These are phyloP conservation scores for Gymnorhina tibicen DNA, from an alignment of 2,113 vertebrate species.

Conservation along the genomic window DNA sequence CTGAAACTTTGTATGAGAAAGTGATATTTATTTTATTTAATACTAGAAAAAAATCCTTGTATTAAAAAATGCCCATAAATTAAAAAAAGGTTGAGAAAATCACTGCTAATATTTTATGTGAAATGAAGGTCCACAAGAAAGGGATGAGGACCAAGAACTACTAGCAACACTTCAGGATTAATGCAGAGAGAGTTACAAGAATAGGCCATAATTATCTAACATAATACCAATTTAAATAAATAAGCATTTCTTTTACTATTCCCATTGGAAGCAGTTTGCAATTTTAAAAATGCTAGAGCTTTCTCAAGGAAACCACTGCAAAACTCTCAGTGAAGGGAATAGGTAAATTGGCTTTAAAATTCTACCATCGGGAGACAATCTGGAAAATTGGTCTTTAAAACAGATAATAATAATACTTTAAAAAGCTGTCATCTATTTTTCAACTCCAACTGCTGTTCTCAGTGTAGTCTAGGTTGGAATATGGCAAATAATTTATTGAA, in stretches of 20 bases:
- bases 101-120: background rate
- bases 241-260: background rate
- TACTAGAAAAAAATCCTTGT: background rate
- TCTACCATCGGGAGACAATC: constrained; percentile 39
- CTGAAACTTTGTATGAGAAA: background rate
- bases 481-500: constrained; percentile 23
- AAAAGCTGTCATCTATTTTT: constrained; percentile 26
- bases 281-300: background rate
- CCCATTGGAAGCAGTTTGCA: background rate
- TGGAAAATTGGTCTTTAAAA: constrained; percentile 26
- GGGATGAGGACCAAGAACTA: background rate
- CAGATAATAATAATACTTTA: background rate
- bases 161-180: background rate
- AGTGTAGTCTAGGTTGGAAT: background rate
- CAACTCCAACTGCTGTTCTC: constrained; percentile 20
- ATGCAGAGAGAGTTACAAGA: background rate
- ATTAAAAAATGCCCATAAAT: background rate
- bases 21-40: background rate
- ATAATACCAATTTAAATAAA: constrained; percentile 8
- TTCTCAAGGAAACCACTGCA: background rate
- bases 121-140: background rate
- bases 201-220: background rate
- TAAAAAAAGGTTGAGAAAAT: background rate
- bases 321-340: constrained; percentile 5
- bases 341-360: constrained; percentile 53